These are phyloP conservation scores for Okamejei kenojei DNA, from an alignment of 2,797 vertebrate genomes.

Conservation along the genomic window DNA sequence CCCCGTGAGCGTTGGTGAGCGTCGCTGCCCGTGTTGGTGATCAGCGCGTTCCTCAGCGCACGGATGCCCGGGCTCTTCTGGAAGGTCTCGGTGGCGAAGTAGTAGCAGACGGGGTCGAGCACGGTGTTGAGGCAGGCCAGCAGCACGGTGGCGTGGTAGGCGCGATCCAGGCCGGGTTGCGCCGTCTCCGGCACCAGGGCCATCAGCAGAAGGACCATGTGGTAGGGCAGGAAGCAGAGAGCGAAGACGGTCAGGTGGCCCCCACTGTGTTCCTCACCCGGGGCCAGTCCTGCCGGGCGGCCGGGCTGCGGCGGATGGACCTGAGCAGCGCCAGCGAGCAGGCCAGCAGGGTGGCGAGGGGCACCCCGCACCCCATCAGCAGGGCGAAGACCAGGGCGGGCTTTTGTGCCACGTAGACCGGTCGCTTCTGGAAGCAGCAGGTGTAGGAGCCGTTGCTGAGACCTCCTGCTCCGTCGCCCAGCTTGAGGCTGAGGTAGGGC, in stretches of 20 bases:
- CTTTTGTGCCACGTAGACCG: slow-evolving; percentile 42
- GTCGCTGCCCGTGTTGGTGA: slow-evolving; percentile 41
- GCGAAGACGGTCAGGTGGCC: slow-evolving; percentile 56
- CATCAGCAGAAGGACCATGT: slow-evolving; percentile 45
- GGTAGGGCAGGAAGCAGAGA: slow-evolving; percentile 63
- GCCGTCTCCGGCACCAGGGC: slow-evolving; percentile 41
- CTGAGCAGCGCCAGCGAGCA: slow-evolving; percentile 55
- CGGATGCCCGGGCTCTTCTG: slow-evolving; percentile 45
- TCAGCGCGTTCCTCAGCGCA: slow-evolving; percentile 39
- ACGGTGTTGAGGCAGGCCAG: slow-evolving; percentile 57
- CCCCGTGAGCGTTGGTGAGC: slow-evolving; percentile 39
- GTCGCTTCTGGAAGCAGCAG: slow-evolving; percentile 50
- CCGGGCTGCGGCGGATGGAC: slow-evolving; percentile 51
- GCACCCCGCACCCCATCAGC: slow-evolving; percentile 53
- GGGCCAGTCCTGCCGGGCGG: slow-evolving; percentile 50
- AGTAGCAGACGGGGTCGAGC: slow-evolving; percentile 61
- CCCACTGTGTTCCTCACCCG: slow-evolving; percentile 58
- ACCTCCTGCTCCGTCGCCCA: too few species aligned
- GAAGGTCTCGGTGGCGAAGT: slow-evolving; percentile 64
- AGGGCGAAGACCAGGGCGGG: slow-evolving; percentile 46
- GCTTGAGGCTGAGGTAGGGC: slow-evolving; percentile 41
- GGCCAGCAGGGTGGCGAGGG: slow-evolving; percentile 51
- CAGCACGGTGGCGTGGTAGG: slow-evolving; percentile 50
- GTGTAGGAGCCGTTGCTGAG: too few species aligned
- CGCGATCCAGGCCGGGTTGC: accelerated